Conservation (phyloP, 2,113 vertebrate species). For the Psilopogon haemacephalus region DNA sequence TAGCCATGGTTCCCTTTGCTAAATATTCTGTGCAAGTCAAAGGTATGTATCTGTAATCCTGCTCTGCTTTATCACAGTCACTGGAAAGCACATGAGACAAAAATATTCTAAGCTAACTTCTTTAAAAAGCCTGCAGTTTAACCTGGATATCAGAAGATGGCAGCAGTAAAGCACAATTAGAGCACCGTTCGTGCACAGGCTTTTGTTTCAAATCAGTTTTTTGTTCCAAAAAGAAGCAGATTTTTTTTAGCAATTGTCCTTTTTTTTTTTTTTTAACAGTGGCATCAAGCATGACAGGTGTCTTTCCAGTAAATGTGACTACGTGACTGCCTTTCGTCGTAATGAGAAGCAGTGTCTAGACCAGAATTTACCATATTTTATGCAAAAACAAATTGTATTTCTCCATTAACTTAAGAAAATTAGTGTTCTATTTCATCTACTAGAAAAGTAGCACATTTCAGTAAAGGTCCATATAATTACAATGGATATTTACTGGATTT, state of each 20-base stretch:
- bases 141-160: constrained; percentile 47
- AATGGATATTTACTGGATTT: not conserved
- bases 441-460: not conserved
- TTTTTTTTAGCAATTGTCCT: not conserved
- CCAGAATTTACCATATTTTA: not conserved
- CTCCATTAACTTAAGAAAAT: not conserved
- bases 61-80: not conserved
- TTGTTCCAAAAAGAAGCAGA: not conserved
- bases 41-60: not conserved
- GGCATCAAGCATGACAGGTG: not conserved
- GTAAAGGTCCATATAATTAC: not conserved
- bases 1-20: not conserved
- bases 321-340: not conserved
- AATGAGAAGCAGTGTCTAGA: not conserved
- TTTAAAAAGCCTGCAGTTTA: constrained; percentile 2
- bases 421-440: not conserved
- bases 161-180: constrained; percentile 53
- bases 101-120: not conserved
- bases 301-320: not conserved
- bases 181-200: not conserved
- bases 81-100: not conserved
- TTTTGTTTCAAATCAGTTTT: not conserved
- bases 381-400: not conserved
- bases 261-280: not conserved
- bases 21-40: not conserved